A percentile compares a stretch with the other conserved stretches of the same genome.
phyloP scores from a whole-genome alignment of 2,113 vertebrate species.

The Hippocampus mohnikei region DNA sequence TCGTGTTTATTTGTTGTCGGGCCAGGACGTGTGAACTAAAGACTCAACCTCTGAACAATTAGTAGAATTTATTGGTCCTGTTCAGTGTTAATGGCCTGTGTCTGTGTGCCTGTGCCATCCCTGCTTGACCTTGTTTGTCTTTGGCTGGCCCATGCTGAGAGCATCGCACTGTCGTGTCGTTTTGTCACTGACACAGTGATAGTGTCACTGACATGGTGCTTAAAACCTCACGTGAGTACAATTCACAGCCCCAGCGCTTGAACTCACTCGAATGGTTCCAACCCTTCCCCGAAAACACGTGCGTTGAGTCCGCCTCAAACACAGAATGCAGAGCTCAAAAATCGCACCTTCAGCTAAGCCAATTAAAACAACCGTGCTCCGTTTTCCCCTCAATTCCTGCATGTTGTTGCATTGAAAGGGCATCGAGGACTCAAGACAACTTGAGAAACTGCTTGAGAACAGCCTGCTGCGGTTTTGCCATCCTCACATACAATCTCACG shows the following conservation, averaged over 20 bases:
- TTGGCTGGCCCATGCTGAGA: conserved; percentile 21
- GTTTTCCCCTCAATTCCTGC: not conserved
- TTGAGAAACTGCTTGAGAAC: conserved; percentile 49
- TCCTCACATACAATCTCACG: conserved; percentile 42
- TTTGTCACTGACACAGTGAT: conserved; percentile 19
- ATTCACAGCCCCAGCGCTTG: conserved; percentile 11
- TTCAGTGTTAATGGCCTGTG: conserved; percentile 30
- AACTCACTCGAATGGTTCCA: conserved; percentile 23
- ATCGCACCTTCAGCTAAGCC: conserved; percentile 18
- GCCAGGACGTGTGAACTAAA: conserved; percentile 16
- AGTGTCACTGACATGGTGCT: conserved; percentile 16
- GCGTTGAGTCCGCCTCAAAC: conserved; percentile 35
- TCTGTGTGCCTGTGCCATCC: conserved; percentile 36
- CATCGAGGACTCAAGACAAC: conserved; percentile 17
- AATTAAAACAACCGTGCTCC: not conserved
- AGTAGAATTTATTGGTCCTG: conserved; percentile 49
- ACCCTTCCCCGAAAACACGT: not conserved
- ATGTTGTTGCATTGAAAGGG: conserved; percentile 15
- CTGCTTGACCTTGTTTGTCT: conserved; percentile 18
- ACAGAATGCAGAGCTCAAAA: conserved; percentile 40
- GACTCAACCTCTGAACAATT: conserved; percentile 29
- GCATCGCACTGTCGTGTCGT: conserved; percentile 6
- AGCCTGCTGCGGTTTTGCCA: conserved; percentile 53
- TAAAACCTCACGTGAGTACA: conserved; percentile 26
- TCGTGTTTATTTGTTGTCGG: conserved; percentile 12